Conservation (phyloP, 2,797 vertebrate species). For the Pogoniulus pusillus region DNA sequence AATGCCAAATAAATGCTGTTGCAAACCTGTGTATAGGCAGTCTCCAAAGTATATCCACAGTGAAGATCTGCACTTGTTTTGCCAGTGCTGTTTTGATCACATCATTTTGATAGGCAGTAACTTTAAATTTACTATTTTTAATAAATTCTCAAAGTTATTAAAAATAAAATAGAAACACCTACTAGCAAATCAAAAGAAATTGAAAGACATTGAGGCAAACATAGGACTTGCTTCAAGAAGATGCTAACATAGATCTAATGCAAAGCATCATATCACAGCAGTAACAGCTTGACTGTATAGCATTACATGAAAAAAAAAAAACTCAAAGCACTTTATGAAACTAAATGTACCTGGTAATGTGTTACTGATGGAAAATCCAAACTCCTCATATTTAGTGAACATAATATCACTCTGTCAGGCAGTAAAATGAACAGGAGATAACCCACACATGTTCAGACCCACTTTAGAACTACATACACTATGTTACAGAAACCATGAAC, state of each 20-base stretch:
- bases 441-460: background rate
- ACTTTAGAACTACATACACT: background rate
- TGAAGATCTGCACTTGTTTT: background rate
- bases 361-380: background rate
- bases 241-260: background rate
- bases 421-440: background rate
- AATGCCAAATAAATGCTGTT: background rate
- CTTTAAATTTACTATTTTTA: background rate
- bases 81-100: background rate
- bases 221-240: background rate
- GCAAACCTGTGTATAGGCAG: background rate
- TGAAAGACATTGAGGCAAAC: background rate
- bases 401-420: background rate
- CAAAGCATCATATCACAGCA: background rate
- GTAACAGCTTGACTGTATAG: background rate
- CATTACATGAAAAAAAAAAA: background rate
- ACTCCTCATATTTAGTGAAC: background rate
- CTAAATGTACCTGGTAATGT: background rate
- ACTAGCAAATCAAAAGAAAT: background rate
- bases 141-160: background rate
- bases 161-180: background rate
- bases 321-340: background rate
- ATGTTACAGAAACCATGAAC: background rate
- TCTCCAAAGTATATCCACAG: background rate
- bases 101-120: background rate